phyloP scores from a whole-genome alignment of 2,113 vertebrate species.

The Eulemur macaco region DNA sequence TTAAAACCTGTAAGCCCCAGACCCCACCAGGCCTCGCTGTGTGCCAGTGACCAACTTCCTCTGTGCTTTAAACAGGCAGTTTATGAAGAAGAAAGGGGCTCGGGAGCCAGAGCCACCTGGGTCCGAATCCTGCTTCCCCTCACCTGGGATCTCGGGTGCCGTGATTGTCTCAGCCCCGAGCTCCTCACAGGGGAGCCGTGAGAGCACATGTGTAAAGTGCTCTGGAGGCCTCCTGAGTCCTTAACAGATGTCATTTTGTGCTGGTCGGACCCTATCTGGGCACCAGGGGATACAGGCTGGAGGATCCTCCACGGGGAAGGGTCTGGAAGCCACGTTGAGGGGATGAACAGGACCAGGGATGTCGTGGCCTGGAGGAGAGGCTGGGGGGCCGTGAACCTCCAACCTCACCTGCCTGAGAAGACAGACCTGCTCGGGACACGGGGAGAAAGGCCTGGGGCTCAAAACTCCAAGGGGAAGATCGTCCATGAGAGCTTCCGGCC shows the following conservation, averaged over 20 bases:
- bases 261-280: background rate
- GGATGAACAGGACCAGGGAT: background rate
- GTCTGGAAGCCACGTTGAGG: background rate
- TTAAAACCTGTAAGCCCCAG: background rate
- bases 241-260: background rate
- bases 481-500: background rate
- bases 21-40: too few relatives aligned
- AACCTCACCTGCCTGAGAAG: background rate
- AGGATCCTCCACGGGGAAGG: background rate
- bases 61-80: rapidly evolving
- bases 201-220: rapidly evolving
- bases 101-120: background rate
- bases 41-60: background rate
- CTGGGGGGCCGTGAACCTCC: background rate
- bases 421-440: background rate
- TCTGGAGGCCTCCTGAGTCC: background rate
- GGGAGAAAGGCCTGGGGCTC: background rate
- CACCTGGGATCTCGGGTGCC: background rate
- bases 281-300: too few relatives aligned
- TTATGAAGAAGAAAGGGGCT: background rate
- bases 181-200: background rate
- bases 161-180: background rate
- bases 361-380: background rate
- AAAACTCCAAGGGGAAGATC: too few relatives aligned
- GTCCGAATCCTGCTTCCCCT: background rate